Percentiles rank a stretch among this genome's conserved stretches.
phyloP scores from a whole-genome alignment of 2,797 vertebrate species.

The Rhinella marina region DNA sequence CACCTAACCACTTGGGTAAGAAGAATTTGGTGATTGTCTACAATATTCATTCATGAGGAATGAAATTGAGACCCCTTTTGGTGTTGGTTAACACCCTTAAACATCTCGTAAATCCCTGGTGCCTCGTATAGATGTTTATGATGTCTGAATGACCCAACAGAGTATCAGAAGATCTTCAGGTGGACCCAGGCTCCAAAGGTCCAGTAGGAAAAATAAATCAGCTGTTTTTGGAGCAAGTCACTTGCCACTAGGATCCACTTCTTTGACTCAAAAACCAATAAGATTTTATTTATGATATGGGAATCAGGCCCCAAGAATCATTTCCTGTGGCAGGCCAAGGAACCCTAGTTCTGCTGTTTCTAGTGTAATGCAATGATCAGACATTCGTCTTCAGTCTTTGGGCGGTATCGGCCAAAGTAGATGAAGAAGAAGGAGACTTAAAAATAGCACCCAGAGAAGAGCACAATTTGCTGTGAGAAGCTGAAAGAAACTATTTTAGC shows the following conservation, averaged over 20 bases:
- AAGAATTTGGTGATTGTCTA: neutral
- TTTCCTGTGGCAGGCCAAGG: too few relatives aligned
- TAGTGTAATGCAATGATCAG: neutral
- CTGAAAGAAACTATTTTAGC: conserved; percentile 42
- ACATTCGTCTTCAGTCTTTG: neutral
- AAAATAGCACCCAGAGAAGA: conserved; percentile 35
- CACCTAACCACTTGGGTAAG: too few relatives aligned
- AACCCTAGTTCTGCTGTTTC: neutral
- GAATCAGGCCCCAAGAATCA: too few relatives aligned
- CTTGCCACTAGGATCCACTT: too few relatives aligned
- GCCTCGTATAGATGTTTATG: too few relatives aligned
- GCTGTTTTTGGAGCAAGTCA: too few relatives aligned
- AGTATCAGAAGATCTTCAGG: too few relatives aligned
- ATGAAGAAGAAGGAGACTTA: conserved; percentile 10
- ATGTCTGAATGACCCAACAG: too few relatives aligned
- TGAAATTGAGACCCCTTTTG: neutral
- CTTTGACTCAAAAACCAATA: too few relatives aligned
- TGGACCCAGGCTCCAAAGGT: too few relatives aligned
- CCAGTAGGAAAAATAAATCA: too few relatives aligned
- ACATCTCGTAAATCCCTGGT: neutral
- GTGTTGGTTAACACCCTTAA: neutral
- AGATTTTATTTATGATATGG: too few relatives aligned
- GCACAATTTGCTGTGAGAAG: conserved; percentile 32
- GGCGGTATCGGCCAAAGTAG: neutral
- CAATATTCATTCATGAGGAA: neutral